Conservation (phyloP, 2,888 invertebrate species). For the Pimpla rufipes region DNA sequence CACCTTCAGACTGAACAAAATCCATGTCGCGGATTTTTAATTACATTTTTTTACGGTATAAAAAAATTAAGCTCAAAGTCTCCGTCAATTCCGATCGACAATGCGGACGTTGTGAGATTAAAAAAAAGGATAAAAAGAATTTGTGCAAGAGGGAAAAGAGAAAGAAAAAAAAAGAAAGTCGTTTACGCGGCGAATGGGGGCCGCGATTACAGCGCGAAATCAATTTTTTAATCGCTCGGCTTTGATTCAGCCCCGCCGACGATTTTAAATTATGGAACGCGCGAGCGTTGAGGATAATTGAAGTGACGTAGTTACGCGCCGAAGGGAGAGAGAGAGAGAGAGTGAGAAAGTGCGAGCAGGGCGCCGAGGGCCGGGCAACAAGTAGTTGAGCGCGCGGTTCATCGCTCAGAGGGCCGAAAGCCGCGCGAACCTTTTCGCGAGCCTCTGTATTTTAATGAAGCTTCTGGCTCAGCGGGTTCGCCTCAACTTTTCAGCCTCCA, state of each 20-base stretch:
- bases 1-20: no score
- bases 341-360: background rate
- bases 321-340: conserved; percentile 14
- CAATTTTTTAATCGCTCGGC: conserved; percentile 8
- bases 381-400: conserved; percentile 42
- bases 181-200: background rate
- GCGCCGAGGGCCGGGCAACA: conserved; percentile 33
- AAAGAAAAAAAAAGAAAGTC: background rate
- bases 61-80: no score
- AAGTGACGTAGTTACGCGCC: conserved; percentile 7
- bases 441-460: conserved; percentile 37
- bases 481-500: background rate
- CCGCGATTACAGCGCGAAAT: background rate
- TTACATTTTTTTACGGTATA: no score
- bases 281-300: conserved; percentile 5
- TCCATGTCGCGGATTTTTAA: no score
- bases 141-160: background rate
- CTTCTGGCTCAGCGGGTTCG: background rate
- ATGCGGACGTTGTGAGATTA: background rate
- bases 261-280: conserved; percentile 6
- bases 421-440: conserved; percentile 15
- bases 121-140: no score
- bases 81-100: no score
- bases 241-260: background rate
- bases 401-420: conserved; percentile 34